phyloP scores from a whole-genome alignment of 2,888 invertebrate species.

The Lepidonotus clava region DNA sequence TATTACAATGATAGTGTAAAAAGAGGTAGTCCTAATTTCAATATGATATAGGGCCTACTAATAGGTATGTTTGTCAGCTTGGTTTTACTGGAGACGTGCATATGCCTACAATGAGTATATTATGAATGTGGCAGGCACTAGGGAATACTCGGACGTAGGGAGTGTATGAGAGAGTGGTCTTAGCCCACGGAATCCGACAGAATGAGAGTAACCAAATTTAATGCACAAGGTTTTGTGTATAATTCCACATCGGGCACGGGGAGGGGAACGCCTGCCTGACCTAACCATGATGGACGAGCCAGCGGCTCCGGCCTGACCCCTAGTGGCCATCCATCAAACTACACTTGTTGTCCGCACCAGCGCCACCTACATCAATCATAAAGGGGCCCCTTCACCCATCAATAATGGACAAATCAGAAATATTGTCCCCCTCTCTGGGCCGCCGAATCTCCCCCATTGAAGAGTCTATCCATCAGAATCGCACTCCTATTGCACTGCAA shows the following conservation, averaged over 20 bases:
- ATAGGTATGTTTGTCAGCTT: too few species aligned
- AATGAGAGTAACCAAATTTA: slow-evolving; percentile 6
- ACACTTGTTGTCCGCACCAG: slow-evolving; percentile 40
- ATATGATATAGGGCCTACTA: too few species aligned
- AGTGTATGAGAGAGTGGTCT: too few species aligned
- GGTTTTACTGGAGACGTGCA: too few species aligned
- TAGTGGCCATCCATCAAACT: slow-evolving; percentile 43
- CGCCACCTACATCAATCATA: slow-evolving; percentile 51
- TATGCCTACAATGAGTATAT: too few species aligned
- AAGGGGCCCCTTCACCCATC: slow-evolving; percentile 38
- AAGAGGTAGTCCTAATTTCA: too few species aligned
- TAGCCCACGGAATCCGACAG: background rate
- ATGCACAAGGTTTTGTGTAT: slow-evolving; percentile 25
- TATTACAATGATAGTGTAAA: too few species aligned
- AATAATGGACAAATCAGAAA: slow-evolving; percentile 51
- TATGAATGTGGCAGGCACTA: too few species aligned
- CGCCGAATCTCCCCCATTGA: background rate
- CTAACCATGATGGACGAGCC: slow-evolving; percentile 49
- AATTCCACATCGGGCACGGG: background rate
- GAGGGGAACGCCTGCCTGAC: slow-evolving; percentile 31
- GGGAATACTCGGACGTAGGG: too few species aligned
- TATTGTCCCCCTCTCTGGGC: slow-evolving; percentile 33
- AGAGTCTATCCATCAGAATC: slow-evolving; percentile 1
- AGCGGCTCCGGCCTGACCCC: slow-evolving; percentile 32
- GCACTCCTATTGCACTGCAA: background rate